phyloP scores from a whole-genome alignment of 2,113 vertebrate species.

The Meles meles region DNA sequence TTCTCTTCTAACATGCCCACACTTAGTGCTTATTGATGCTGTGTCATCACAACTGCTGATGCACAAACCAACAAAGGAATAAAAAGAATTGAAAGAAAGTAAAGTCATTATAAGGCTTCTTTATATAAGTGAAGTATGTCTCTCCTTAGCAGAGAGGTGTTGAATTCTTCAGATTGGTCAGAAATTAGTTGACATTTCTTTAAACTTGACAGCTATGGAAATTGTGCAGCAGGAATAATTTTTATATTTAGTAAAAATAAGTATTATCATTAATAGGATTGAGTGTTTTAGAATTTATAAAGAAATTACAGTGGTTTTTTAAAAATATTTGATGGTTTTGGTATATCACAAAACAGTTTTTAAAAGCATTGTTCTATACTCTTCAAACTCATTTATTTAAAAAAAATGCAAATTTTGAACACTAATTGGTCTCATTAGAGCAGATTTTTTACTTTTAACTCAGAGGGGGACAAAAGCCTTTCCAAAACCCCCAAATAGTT shows the following conservation, averaged over 20 bases:
- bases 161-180: not conserved
- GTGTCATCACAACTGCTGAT: not conserved
- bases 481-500: not conserved
- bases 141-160: not conserved
- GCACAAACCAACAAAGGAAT: not conserved
- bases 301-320: not conserved
- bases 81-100: not conserved
- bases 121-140: not conserved
- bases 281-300: not conserved
- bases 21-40: not conserved
- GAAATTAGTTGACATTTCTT: not conserved
- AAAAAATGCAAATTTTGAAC: not conserved
- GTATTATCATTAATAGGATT: not conserved
- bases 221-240: not conserved
- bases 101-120: not conserved
- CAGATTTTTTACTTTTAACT: not conserved
- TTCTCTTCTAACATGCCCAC: not conserved
- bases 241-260: slow-evolving; percentile 13
- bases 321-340: not conserved
- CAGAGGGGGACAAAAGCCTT: not conserved
- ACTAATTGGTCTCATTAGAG: not conserved
- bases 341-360: not conserved
- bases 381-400: slow-evolving; percentile 2
- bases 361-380: not conserved
- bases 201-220: not conserved